Evolutionary conservation across 2,113 vertebrate species (phyloP), one percentile per base, ranked within the genome.

Genomic region (Pungitius pungitius): DNA sequence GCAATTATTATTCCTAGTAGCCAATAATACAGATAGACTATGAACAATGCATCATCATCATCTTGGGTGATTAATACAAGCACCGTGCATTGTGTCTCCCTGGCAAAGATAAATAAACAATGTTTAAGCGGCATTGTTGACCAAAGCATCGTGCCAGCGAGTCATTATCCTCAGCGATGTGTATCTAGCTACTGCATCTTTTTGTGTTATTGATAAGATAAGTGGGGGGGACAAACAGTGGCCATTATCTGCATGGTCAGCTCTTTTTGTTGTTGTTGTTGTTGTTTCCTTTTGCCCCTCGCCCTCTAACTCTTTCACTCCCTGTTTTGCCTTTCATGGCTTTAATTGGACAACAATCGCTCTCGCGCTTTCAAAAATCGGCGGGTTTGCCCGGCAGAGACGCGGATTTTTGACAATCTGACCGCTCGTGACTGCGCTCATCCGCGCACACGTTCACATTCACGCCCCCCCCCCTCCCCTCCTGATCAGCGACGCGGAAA

Each of bases 321-420:
- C 73, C n/a, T 39, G 47, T 72, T 54, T 87, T 81, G 81, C 85
- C 82, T 81, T 87, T 67, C 77, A 74, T 80, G 74, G 69, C 12
- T 33, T 82, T 89, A 84, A 91, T 89, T 82, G 85, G 58, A 71
- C 80, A 89, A 84, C 81, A 87, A 87, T 77, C 55, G 40, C 35
- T 58, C 30, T 30, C 30, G 30, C 30, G 30, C 30, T 30, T n/a
- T n/a, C n/a, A n/a, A n/a, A n/a, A n/a, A n/a, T n/a, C n/a, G n/a
- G n/a, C n/a, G n/a, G n/a, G n/a, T n/a, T n/a, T n/a, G n/a, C n/a
- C n/a, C n/a, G n/a, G n/a, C n/a, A n/a, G n/a, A n/a, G n/a, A n/a
- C n/a, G n/a, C n/a, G n/a, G n/a, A n/a, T n/a, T n/a, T n/a, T 33
- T 72, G 47, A 82, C 84, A 85, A 90, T 90, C 80, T 57, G 67